phyloP scores from a whole-genome alignment of 2,888 invertebrate species.

The Gari tellinella region DNA sequence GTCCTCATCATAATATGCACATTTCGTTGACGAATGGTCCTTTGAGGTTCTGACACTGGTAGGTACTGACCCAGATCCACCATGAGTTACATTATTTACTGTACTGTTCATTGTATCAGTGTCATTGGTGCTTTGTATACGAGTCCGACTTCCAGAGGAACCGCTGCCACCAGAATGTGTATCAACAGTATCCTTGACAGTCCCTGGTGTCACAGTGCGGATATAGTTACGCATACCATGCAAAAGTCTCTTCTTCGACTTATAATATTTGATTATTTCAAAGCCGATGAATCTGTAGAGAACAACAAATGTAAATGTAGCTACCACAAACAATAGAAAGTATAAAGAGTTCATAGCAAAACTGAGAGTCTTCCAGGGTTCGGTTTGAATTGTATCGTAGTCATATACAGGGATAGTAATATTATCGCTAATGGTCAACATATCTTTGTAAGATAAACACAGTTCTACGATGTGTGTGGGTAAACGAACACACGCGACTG shows the following conservation, averaged over 20 bases:
- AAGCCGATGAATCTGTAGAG: not conserved
- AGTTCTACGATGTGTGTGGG: slow-evolving; percentile 6
- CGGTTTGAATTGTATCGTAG: slow-evolving; percentile 2
- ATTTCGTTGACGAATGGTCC: no score
- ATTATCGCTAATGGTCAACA: not conserved
- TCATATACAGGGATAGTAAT: slow-evolving; percentile 3
- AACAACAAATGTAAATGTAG: not conserved
- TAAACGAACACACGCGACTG: not conserved
- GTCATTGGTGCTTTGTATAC: no score
- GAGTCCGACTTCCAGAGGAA: no score
- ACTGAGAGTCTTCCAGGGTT: not conserved
- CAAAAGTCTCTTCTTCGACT: slow-evolving; percentile 1
- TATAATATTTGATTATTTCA: not conserved
- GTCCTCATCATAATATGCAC: no score
- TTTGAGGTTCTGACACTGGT: no score
- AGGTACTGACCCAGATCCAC: no score
- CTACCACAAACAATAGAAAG: not conserved
- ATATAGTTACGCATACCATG: not conserved
- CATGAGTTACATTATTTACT: no score
- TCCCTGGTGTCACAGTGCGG: not conserved
- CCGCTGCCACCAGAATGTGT: no score
- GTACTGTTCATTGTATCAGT: no score
- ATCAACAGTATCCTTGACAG: no score
- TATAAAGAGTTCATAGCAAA: slow-evolving; percentile 2
- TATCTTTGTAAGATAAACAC: slow-evolving; percentile 6